Conservation (phyloP, 92 coral and sea anemone species). For the Umimayanthus chanpuru region DNA sequence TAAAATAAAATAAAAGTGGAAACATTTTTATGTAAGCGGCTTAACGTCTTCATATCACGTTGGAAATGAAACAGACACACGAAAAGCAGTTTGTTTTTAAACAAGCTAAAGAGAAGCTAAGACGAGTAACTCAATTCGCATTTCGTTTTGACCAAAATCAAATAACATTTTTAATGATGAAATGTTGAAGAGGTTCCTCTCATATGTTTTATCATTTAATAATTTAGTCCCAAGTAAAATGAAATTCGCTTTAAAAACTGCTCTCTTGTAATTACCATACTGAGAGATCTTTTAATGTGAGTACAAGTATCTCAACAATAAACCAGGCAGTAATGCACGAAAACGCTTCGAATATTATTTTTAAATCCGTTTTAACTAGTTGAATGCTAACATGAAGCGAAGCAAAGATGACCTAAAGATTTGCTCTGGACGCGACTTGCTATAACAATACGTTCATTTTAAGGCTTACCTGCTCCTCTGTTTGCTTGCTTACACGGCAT, state of each 20-base stretch:
- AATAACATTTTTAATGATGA: too few species aligned
- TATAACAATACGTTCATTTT: not conserved
- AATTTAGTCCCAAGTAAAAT: not conserved
- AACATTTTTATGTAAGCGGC: too few species aligned
- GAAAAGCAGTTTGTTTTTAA: not conserved
- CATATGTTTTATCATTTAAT: not conserved
- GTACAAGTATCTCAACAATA: too few species aligned
- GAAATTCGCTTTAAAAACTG: not conserved
- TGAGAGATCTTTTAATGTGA: not conserved
- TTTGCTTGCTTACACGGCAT: not conserved
- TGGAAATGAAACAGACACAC: not conserved
- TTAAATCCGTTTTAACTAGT: not conserved
- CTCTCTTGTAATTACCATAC: not conserved
- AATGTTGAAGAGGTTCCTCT: not conserved
- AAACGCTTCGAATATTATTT: not conserved
- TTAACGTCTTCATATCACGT: not conserved
- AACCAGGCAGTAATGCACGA: too few species aligned
- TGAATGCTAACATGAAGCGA: not conserved
- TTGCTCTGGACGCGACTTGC: not conserved
- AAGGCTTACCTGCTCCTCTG: conserved; percentile 1
- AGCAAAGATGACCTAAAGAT: not conserved
- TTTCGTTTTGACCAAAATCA: not conserved
- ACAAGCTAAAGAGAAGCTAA: not conserved
- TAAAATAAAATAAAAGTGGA: too few species aligned
- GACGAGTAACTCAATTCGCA: not conserved